Evolutionary conservation across 2,888 invertebrate genomes (phyloP), one percentile per base, ranked within the genome.

Genomic region (Lottia gigantea): DNA sequence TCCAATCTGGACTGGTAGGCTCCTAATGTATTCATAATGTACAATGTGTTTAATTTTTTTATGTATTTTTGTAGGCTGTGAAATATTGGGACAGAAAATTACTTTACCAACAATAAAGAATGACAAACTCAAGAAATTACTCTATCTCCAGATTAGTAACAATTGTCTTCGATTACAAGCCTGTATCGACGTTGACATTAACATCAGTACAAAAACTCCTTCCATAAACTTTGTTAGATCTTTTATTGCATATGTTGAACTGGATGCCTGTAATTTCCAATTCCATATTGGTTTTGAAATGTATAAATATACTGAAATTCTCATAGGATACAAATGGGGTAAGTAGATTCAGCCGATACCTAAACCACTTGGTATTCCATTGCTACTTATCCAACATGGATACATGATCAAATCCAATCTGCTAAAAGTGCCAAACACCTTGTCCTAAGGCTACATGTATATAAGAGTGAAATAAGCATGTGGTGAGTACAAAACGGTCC

Each of bases 101-200:
- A 71, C 55, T 1, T 62, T 79, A n/a, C 76, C 74, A n/a, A 66
- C 70, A 3, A 68, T 78, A 23, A 70, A 62, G 1, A 68, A 76
- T 26, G 61, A 66, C 1, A 55, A 66, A 11, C 49, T 79, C 26
- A 69, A 71, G 49, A 71, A 78, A 19, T 46, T 71, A 15, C 46
- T 78, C 2, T 78, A 80, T 65, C 74, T 78, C 64, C 74, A 74
- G 15, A 75, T 82, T 11, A 66, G 76, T 0, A 55, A 74, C 4
- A 72, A 80, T 46, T 82, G 82, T 71, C 75, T 82, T 72, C 66
- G 77, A 11, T 47, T 82, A n/a, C 78, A 80, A 64, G 79, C 78
- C 3, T 82, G 82, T 71, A 62, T 78, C 1, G 80, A 82, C 62
- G 49, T 82, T 11, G 61, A 80, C 64, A 72, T 78, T 64, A 73